phyloP scores from a whole-genome alignment of 2,797 vertebrate species.

The Adrianichthys oophorus region DNA sequence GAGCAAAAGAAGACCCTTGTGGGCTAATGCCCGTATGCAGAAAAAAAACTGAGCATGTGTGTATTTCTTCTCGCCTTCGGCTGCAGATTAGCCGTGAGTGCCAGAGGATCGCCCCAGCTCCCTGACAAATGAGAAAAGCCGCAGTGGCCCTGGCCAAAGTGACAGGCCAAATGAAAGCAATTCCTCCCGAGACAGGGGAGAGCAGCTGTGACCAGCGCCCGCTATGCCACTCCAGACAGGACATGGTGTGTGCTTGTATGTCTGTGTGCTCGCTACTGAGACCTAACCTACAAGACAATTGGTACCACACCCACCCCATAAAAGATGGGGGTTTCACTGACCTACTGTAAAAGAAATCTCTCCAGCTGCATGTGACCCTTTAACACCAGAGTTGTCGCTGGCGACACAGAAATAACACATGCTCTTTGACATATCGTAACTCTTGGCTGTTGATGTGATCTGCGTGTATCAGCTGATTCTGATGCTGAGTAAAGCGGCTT shows the following conservation, averaged over 20 bases:
- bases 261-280: constrained; percentile 38
- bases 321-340: constrained; percentile 56
- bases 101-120: constrained; percentile 71
- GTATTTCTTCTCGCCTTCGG: constrained; percentile 56
- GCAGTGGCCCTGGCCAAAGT: constrained; percentile 74
- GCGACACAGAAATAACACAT: too few relatives aligned
- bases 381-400: too few relatives aligned
- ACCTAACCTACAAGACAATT: constrained; percentile 67
- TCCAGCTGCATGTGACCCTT: constrained; percentile 43
- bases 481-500: too few relatives aligned
- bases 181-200: constrained; percentile 80
- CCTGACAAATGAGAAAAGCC: constrained; percentile 84
- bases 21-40: constrained; percentile 54
- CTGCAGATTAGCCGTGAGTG: constrained; percentile 75
- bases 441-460: too few relatives aligned
- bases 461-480: too few relatives aligned
- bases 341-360: constrained; percentile 60
- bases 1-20: constrained; percentile 60
- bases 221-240: constrained; percentile 67
- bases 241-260: constrained; percentile 28
- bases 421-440: too few relatives aligned
- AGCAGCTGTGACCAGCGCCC: constrained; percentile 80
- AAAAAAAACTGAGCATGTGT: constrained; percentile 35
- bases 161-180: constrained; percentile 87
- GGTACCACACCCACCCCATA: constrained; percentile 63